Evolutionary conservation across 2,113 vertebrate species (phyloP), one percentile per base, ranked within the genome.

Genomic region (Prionailurus viverrinus): DNA sequence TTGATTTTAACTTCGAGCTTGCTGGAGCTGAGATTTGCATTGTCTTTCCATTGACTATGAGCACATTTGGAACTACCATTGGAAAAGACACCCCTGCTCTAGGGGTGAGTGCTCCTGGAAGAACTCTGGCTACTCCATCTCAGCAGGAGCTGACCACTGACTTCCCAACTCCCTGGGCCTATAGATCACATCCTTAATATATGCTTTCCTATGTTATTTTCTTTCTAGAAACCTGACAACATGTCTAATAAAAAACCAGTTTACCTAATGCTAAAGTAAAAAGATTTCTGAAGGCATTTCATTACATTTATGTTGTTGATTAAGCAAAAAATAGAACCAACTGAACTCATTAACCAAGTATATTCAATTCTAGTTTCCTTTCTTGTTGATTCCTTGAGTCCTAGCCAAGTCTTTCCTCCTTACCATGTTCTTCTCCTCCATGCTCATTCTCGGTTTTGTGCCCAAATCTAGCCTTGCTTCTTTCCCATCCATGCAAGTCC

Each of bases 1-100:
- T 89, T 76, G 29, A 73, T 58, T 92, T 90, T 79, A 94, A 53
- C 36, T 79, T 86, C 45, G 18, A 71, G 29, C 41, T 92, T 73
- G 1, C 71, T 90, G 27, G 33, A 27, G 16, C 48, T 39, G 19
- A 86, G 61, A 63, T 82, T 36, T 63, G 25, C 29, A 66, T 58
- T 61, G 19, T 94, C 51, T 78, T 71, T 36, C 66, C n/a, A 78
- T 18, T 27, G 29, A 55, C 21, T 48, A 5, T 93, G 55, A 61
- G 78, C 78, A 83, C 11, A 53, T 65, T 33, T 96, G 41, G 74
- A 96, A 73, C 53, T n/a, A 29, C 36, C 51, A 36, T 27, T 45
- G 53, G 21, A 66, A 48, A 89, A 85, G 48, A 48, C 3, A 23
- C 21, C 19, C 58, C 76, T 69, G 25, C 65, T 89, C 48, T 61